Percentiles rank a stretch among this genome's conserved stretches.
phyloP scores from a whole-genome alignment of 2,797 vertebrate genomes.

The Falco novaeseelandiae region DNA sequence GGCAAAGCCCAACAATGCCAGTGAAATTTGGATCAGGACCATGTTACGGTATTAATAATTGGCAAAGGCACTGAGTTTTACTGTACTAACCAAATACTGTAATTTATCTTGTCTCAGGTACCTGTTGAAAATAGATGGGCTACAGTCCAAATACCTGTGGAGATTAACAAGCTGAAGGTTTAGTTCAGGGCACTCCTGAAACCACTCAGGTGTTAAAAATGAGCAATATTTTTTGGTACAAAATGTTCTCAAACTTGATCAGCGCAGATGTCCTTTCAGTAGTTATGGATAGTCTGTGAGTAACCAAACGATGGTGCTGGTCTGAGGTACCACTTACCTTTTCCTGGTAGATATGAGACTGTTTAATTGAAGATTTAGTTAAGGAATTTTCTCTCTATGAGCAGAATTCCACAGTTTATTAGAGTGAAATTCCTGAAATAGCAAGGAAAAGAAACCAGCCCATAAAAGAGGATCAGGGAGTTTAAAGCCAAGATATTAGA shows the following conservation, averaged over 20 bases:
- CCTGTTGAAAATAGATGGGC: not conserved
- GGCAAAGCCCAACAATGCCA: not conserved
- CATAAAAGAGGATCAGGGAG: not conserved
- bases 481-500: constrained; percentile 14
- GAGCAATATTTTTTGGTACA: not conserved
- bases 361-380: constrained; percentile 44
- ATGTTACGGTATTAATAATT: not conserved
- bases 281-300: not conserved
- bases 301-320: not conserved
- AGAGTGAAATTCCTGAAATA: constrained; percentile 58
- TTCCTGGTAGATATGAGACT: constrained; percentile 14
- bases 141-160: not conserved
- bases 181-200: not conserved
- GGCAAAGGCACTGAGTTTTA: not conserved
- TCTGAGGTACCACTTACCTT: not conserved
- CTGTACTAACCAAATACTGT: not conserved
- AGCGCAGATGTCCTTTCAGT: not conserved
- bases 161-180: not conserved
- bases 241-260: not conserved
- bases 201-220: not conserved
- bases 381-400: constrained; percentile 17
- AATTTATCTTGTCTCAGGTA: not conserved
- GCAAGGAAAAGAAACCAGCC: not conserved
- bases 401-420: constrained; percentile 59
- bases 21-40: not conserved